Conservation (phyloP, 2,888 invertebrate species). For the Trachelus iudaicus region DNA sequence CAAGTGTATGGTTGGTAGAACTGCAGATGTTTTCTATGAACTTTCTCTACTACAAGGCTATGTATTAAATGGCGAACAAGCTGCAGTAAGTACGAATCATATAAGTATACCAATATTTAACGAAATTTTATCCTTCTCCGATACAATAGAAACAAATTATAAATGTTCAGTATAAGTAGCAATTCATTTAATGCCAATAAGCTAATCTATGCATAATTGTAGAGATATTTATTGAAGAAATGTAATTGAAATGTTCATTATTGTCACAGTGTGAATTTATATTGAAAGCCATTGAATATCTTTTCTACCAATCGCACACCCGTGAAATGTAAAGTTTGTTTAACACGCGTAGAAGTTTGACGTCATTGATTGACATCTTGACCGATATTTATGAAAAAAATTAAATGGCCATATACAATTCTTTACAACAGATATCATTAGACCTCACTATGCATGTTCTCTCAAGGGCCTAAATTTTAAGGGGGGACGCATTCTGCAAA, state of each 20-base stretch:
- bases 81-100: neutral
- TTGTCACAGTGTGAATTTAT: too few relatives aligned
- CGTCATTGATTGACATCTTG: slow-evolving; percentile 2
- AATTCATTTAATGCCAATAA: neutral
- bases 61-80: neutral
- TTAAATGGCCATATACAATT: slow-evolving; percentile 11
- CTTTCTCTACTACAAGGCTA: neutral
- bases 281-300: neutral
- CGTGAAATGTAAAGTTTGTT: neutral
- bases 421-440: slow-evolving; percentile 11
- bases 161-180: neutral
- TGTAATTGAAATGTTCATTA: too few relatives aligned
- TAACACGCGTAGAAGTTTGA: slow-evolving; percentile 8
- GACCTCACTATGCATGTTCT: slow-evolving; percentile 16
- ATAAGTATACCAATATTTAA: neutral
- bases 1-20: slow-evolving; percentile 39
- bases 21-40: slow-evolving; percentile 21
- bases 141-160: neutral
- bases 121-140: neutral
- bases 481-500: neutral
- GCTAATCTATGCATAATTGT: neutral
- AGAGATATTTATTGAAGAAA: too few relatives aligned
- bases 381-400: slow-evolving; percentile 9
- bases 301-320: slow-evolving; percentile 15
- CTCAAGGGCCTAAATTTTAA: neutral